Percentiles rank a stretch among this genome's conserved stretches.
Conservation (phyloP, 2,113 vertebrate species). For the Isurus oxyrinchus region DNA sequence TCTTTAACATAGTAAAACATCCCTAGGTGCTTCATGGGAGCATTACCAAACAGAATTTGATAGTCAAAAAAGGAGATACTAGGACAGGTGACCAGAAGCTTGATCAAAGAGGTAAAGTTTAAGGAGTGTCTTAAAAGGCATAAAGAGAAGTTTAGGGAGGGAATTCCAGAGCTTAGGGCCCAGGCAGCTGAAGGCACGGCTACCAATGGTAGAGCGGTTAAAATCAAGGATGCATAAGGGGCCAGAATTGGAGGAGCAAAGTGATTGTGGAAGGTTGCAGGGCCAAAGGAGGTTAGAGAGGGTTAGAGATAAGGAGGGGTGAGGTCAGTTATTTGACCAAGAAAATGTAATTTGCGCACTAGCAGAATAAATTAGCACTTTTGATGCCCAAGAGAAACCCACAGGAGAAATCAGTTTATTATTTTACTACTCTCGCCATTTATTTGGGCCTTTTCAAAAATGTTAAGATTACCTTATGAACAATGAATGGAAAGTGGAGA, state of each 20-base stretch:
- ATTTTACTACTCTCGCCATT: neutral
- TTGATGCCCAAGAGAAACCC: neutral
- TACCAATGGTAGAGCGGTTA: neutral
- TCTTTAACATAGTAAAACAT: neutral
- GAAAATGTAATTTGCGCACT: neutral
- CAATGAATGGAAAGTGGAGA: neutral
- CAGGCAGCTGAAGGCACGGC: neutral
- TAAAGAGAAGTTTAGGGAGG: neutral
- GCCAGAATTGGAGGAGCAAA: neutral
- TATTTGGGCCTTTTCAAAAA: neutral
- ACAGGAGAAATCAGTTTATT: neutral
- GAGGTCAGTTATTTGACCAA: neutral
- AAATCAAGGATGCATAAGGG: neutral
- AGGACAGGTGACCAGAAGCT: neutral
- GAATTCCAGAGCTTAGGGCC: neutral
- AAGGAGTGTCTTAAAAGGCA: neutral
- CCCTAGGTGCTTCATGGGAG: neutral
- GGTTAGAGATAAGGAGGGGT: neutral
- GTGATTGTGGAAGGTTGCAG: neutral
- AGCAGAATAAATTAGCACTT: neutral
- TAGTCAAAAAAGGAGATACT: neutral
- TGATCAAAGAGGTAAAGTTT: neutral
- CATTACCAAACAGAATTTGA: neutral
- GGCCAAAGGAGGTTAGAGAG: neutral
- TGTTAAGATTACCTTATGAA: neutral